A percentile compares a stretch with the other conserved stretches of the same genome.
Conservation (phyloP, 2,113 vertebrate species). For the Physeter macrocephalus region DNA sequence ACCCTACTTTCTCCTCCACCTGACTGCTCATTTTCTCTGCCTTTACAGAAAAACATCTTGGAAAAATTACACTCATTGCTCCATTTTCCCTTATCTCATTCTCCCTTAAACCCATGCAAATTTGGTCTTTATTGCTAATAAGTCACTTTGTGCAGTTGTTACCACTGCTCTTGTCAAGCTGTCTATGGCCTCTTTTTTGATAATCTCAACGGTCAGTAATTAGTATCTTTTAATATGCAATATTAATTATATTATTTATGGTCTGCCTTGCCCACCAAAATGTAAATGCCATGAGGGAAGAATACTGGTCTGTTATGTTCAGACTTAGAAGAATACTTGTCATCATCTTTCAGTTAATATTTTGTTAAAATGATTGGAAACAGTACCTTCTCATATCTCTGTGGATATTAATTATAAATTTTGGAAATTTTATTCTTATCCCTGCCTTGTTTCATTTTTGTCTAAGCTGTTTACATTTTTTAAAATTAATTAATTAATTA, state of each 20-base stretch:
- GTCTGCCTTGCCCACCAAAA: background rate
- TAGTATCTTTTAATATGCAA: background rate
- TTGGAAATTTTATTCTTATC: background rate
- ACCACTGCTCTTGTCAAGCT: background rate
- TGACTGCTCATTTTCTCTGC: background rate
- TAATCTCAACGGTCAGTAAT: background rate
- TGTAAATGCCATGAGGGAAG: background rate
- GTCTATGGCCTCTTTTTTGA: background rate
- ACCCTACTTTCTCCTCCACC: background rate
- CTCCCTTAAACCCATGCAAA: background rate
- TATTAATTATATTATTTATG: background rate
- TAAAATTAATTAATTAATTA: background rate
- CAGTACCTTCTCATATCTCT: background rate
- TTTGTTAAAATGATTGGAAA: background rate
- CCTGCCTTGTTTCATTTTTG: background rate
- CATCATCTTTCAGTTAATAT: background rate
- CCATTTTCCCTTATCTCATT: background rate
- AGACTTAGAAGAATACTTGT: background rate
- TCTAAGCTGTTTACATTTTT: background rate
- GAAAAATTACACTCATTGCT: background rate
- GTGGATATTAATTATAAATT: background rate
- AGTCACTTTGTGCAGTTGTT: background rate
- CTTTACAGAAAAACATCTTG: background rate
- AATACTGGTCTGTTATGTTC: background rate
- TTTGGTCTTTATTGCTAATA: background rate